These are phyloP conservation scores for Drosophila pandora DNA, from an alignment of 1,140 invertebrate genomes.

Conservation along the genomic window DNA sequence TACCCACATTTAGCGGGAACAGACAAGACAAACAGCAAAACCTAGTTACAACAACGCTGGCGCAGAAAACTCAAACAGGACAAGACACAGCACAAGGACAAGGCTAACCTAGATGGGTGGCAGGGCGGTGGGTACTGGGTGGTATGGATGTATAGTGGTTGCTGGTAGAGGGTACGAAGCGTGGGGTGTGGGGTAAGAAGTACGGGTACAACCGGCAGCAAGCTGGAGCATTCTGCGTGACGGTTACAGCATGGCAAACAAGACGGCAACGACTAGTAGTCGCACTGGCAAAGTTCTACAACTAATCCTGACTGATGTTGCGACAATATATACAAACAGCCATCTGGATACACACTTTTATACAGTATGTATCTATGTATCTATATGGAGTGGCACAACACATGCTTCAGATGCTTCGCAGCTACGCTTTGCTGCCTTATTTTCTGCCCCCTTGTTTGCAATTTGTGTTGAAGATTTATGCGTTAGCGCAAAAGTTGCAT, in stretches of 20 bases:
- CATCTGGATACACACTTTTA: slow-evolving; percentile 47
- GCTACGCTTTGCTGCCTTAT: slow-evolving; percentile 69
- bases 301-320: slow-evolving; percentile 81
- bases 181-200: slow-evolving; percentile 1
- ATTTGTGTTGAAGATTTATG: slow-evolving; percentile 75
- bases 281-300: slow-evolving; percentile 72
- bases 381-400: slow-evolving; percentile 61
- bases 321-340: slow-evolving; percentile 74
- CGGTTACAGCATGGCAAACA: slow-evolving; percentile 79
- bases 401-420: slow-evolving; percentile 72
- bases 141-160: neutral
- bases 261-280: slow-evolving; percentile 53
- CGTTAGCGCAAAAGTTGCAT: slow-evolving; percentile 76
- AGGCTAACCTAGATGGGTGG: slow-evolving; percentile 45
- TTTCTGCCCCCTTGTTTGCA: slow-evolving; percentile 49
- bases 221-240: slow-evolving; percentile 74
- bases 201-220: slow-evolving; percentile 61
- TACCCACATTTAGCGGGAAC: slow-evolving; percentile 40
- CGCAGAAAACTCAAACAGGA: slow-evolving; percentile 66
- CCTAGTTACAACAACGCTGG: slow-evolving; percentile 39
- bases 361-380: slow-evolving; percentile 31
- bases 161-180: neutral
- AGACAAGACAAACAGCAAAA: slow-evolving; percentile 62
- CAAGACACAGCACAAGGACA: slow-evolving; percentile 75
- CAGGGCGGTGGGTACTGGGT: neutral